phyloP scores from a whole-genome alignment of 2,888 invertebrate species.

The Papilio demoleus region DNA sequence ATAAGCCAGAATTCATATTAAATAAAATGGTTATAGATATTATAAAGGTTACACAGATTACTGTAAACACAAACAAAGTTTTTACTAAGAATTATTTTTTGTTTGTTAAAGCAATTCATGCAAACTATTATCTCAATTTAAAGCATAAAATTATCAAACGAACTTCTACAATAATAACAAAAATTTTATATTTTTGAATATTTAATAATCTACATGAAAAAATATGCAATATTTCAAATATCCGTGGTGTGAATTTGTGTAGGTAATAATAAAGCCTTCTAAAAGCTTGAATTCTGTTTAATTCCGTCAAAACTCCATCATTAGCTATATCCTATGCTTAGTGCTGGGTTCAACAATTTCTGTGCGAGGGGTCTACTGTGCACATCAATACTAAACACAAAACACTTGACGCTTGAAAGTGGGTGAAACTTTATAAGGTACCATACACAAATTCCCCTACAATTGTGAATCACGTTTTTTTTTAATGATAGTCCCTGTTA shows the following conservation, averaged over 20 bases:
- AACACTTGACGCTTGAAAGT: slow-evolving; percentile 67
- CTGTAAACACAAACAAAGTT: not conserved
- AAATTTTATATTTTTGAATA: not conserved
- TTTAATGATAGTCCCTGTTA: slow-evolving; percentile 51
- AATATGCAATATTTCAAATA: slow-evolving; percentile 46
- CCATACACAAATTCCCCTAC: slow-evolving; percentile 82
- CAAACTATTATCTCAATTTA: not conserved
- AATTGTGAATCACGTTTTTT: slow-evolving; percentile 55
- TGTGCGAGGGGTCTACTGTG: slow-evolving; percentile 67
- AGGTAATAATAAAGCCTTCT: slow-evolving; percentile 77
- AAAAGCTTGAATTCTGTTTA: slow-evolving; percentile 43
- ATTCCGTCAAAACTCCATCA: slow-evolving; percentile 25
- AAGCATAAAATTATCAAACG: not conserved
- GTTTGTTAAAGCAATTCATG: not conserved
- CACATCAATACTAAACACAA: slow-evolving; percentile 69
- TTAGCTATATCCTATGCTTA: slow-evolving; percentile 36
- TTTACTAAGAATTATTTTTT: not conserved
- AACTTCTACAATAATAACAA: not conserved
- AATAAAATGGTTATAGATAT: too few relatives aligned
- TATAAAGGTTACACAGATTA: too few relatives aligned
- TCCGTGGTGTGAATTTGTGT: slow-evolving; percentile 78
- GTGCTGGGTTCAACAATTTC: slow-evolving; percentile 46
- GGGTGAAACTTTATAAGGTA: slow-evolving; percentile 84
- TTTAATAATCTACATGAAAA: slow-evolving; percentile 43
- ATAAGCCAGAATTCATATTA: too few relatives aligned